Conservation (phyloP, 2,113 vertebrate species). For the Thamnaconus septentrionalis region DNA sequence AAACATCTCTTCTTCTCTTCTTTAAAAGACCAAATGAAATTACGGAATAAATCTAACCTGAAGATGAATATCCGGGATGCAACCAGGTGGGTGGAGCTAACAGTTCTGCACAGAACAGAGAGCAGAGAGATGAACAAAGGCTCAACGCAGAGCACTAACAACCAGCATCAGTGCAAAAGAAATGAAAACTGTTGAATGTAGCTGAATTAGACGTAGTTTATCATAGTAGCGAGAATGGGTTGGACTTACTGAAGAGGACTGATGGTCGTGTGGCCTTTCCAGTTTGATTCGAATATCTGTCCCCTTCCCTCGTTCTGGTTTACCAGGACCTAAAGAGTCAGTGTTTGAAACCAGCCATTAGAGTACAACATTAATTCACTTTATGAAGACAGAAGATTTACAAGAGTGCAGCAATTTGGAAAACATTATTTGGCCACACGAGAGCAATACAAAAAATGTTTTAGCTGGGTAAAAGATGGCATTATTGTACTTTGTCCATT, state of each 20-base stretch:
- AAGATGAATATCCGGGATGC: constrained; percentile 69
- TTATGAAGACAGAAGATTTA: background rate
- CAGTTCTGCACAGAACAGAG: constrained; percentile 78
- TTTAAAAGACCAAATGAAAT: too few species aligned
- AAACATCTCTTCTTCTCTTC: too few species aligned
- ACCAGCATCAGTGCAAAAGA: background rate
- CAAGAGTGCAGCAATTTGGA: too few species aligned
- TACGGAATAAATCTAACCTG: constrained; percentile 72
- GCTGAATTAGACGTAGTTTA: too few species aligned
- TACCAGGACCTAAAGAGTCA: constrained; percentile 52
- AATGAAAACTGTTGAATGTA: background rate
- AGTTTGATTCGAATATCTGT: constrained; percentile 88
- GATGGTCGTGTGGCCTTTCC: constrained; percentile 79
- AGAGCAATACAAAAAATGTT: too few species aligned
- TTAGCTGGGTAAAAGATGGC: too few species aligned
- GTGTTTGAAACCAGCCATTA: background rate
- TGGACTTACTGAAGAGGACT: constrained; percentile 78
- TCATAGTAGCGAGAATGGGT: background rate
- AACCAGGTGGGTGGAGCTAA: constrained; percentile 72
- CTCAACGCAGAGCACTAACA: constrained; percentile 4
- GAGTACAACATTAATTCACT: background rate
- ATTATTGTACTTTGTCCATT: too few species aligned
- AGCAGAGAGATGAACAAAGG: constrained; percentile 20
- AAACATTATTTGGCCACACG: too few species aligned
- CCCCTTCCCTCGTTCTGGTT: constrained; percentile 69